These are phyloP conservation scores for Reticulitermes speratus DNA, from an alignment of 1,140 invertebrate species.

Conservation along the genomic window DNA sequence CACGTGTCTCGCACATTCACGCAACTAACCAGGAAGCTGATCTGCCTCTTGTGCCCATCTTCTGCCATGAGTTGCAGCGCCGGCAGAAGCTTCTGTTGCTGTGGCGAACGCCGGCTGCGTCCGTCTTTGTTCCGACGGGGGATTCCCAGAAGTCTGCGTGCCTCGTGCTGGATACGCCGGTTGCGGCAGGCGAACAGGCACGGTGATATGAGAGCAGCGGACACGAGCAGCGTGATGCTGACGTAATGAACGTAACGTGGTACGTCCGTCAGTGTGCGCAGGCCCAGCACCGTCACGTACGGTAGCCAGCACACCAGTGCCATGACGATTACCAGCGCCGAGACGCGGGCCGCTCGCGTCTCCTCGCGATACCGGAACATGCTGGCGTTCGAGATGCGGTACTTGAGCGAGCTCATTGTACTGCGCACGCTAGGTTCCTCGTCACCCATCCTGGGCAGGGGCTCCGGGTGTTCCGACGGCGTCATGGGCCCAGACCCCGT, in stretches of 20 bases:
- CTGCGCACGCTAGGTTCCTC: background rate
- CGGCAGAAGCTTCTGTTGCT: background rate
- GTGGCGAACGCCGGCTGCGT: constrained; percentile 35
- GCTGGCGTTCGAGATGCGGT: constrained; percentile 79
- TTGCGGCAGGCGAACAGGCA: constrained; percentile 78
- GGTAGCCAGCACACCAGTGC: constrained; percentile 70
- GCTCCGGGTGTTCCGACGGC: background rate
- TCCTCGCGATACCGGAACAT: constrained; percentile 79
- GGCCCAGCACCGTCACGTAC: constrained; percentile 54
- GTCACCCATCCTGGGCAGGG: too few relatives aligned
- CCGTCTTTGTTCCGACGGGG: constrained; percentile 34
- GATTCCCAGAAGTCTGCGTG: constrained; percentile 5
- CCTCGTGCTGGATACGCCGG: background rate
- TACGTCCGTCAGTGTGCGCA: constrained; percentile 42
- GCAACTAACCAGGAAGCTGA: background rate
- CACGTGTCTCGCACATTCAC: background rate
- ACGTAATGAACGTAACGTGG: constrained; percentile 50
- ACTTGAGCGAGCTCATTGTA: constrained; percentile 62
- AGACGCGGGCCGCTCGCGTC: constrained; percentile 75
- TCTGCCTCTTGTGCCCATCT: background rate
- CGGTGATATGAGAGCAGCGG: constrained; percentile 69
- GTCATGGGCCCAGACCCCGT: constrained; percentile 45
- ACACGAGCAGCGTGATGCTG: constrained; percentile 63
- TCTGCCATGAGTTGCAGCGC: background rate
- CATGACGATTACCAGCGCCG: constrained; percentile 70